Evolutionary conservation across 2,888 invertebrate species (phyloP).

Genomic region (Spodoptera littoralis): DNA sequence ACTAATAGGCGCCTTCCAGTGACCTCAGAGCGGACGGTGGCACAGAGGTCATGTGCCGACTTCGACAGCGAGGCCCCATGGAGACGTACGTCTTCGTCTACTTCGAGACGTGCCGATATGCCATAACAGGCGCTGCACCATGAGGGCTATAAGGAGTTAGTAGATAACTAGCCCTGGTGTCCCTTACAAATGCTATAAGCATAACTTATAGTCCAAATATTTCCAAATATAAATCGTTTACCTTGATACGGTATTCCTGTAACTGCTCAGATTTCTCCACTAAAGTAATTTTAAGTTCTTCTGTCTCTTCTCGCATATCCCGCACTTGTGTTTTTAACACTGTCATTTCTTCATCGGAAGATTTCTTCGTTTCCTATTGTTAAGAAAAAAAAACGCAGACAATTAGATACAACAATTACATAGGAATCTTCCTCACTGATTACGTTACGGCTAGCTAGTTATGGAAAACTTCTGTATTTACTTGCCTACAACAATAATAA

Average conservation of each 20-base stretch:
- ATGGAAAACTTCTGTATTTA: conserved; percentile 17
- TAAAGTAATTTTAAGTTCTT: conserved; percentile 73
- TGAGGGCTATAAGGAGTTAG: no score
- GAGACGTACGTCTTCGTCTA: no score
- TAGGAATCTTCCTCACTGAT: conserved; percentile 35
- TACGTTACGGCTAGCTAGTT: conserved; percentile 4
- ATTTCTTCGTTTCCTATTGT: conserved; percentile 70
- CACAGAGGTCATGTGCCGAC: no score
- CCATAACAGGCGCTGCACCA: no score
- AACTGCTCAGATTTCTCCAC: conserved; percentile 78
- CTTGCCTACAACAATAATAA: conserved; percentile 11
- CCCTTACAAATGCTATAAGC: no score
- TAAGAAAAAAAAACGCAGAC: conserved; percentile 19
- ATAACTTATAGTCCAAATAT: no score
- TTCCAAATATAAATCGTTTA: conserved; percentile 37
- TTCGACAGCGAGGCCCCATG: no score
- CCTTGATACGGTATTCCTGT: conserved; percentile 81
- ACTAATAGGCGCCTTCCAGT: no score
- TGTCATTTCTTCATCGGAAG: conserved; percentile 68
- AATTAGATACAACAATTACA: conserved; percentile 19
- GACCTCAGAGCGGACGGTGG: no score
- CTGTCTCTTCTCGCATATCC: conserved; percentile 75
- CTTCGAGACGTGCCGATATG: no score
- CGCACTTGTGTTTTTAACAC: conserved; percentile 73
- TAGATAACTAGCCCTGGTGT: no score